Conservation (phyloP, 2,888 invertebrate species). For the Lordiphosa andalusiaca region DNA sequence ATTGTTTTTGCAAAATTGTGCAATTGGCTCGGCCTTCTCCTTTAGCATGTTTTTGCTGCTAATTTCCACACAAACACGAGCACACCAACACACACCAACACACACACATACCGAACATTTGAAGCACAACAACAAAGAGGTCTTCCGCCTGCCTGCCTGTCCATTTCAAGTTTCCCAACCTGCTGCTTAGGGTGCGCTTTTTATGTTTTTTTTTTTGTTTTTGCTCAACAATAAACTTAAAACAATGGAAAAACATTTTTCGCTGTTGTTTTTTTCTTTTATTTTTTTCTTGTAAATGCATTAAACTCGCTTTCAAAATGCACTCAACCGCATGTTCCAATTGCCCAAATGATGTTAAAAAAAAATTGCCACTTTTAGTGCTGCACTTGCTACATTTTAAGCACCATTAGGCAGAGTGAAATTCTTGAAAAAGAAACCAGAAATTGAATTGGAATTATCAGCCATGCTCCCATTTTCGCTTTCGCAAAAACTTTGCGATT, state of each 20-base stretch:
- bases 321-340: conserved; percentile 60
- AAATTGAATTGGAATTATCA: too few species aligned
- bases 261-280: neutral
- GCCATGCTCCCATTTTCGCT: too few species aligned
- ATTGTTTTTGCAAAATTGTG: conserved; percentile 26
- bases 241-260: conserved; percentile 13
- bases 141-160: conserved; percentile 2
- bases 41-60: conserved; percentile 25
- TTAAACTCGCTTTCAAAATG: conserved; percentile 35
- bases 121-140: conserved; percentile 33
- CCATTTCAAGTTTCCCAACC: conserved; percentile 17
- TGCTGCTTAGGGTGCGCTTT: conserved; percentile 11
- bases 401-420: conserved; percentile 4
- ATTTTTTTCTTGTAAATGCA: conserved; percentile 17
- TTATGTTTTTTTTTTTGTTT: neutral
- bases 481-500: too few species aligned
- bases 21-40: conserved; percentile 49
- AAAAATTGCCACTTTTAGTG: conserved; percentile 23
- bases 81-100: too few species aligned
- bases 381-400: conserved; percentile 21
- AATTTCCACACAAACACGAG: conserved; percentile 44
- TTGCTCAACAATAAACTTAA: conserved; percentile 16
- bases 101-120: conserved; percentile 12
- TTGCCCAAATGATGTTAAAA: conserved; percentile 20
- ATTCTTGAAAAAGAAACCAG: too few species aligned